Evolutionary conservation across 2,888 invertebrate genomes (phyloP).

Genomic region (Tetragonula carbonaria): DNA sequence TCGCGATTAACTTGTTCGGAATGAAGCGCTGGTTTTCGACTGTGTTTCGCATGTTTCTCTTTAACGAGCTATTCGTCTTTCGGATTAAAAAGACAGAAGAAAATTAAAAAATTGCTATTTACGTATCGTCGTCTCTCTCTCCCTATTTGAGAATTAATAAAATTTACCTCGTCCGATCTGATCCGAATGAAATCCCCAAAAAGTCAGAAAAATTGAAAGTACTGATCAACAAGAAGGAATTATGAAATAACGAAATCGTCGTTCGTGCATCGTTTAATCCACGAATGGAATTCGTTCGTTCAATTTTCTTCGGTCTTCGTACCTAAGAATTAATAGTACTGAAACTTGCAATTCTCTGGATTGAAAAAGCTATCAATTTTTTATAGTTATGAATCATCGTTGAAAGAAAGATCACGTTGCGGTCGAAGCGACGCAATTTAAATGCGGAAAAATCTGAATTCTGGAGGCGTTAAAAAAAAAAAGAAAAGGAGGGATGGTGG

Average conservation of each 20-base stretch:
- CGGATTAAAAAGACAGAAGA: not conserved
- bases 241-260: not conserved
- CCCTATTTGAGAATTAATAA: too few relatives aligned
- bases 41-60: not conserved
- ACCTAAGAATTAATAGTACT: not conserved
- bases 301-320: not conserved
- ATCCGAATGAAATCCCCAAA: too few relatives aligned
- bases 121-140: too few relatives aligned
- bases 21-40: not conserved
- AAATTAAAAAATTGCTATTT: not conserved
- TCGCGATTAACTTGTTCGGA: not conserved
- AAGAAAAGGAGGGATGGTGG: too few relatives aligned
- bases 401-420: too few relatives aligned
- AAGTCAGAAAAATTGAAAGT: too few relatives aligned
- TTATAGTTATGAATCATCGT: not conserved
- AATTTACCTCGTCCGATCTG: too few relatives aligned
- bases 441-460: not conserved
- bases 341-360: not conserved
- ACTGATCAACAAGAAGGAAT: too few relatives aligned
- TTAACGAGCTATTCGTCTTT: not conserved
- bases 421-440: not conserved
- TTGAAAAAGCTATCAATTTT: not conserved
- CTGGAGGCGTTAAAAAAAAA: not conserved
- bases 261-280: not conserved
- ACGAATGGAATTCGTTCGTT: not conserved